Evolutionary conservation across 2,113 vertebrate genomes (phyloP), one percentile per base, ranked within the genome.

Genomic region (Microcebus jonahi): DNA sequence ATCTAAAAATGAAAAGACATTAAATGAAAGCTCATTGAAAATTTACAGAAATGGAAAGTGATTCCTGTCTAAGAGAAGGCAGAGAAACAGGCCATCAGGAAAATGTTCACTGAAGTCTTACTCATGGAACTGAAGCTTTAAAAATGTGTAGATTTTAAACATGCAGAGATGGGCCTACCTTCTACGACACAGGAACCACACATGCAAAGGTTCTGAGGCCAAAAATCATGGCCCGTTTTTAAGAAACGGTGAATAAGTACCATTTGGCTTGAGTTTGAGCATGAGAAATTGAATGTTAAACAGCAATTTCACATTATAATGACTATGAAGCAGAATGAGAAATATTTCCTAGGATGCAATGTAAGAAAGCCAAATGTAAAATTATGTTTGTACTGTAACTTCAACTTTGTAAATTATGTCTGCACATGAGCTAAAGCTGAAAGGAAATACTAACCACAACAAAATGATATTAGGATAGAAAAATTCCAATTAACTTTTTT

Each of bases 311-410:
- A 79, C 34, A 97, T 73, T 76, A 57, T 88, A 97, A 95, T 97
- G 81, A 91, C 67, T 88, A n/a, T 42, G 29, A 94, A 93, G 71
- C 67, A 97, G 93, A 91, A 96, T 97, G 82, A 98, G 77, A 91
- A 76, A 95, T 79, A 29, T 45, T 88, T 87, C 48, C 45, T 91
- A 83, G 94, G 94, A 95, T 91, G 85, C 55, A 75, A 23, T 75
- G 29, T 95, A 91, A 75, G 92, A 97, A 86, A 96, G 61, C 83
- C 90, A 94, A 95, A 73, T 93, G 55, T 96, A 92, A 95, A 97
- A 94, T 97, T 94, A 55, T 57, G 68, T 79, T 31, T 70, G 27
- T 81, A 71, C 65, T 84, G 42, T 48, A 87, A 88, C 93, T 94
- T 79, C 81, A 94, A 63, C 42, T 90, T 83, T 94, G 59, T 95